Evolutionary conservation across 2,888 invertebrate genomes (phyloP), one percentile per base, ranked within the genome.

Genomic region (Nymphalis urticae): DNA sequence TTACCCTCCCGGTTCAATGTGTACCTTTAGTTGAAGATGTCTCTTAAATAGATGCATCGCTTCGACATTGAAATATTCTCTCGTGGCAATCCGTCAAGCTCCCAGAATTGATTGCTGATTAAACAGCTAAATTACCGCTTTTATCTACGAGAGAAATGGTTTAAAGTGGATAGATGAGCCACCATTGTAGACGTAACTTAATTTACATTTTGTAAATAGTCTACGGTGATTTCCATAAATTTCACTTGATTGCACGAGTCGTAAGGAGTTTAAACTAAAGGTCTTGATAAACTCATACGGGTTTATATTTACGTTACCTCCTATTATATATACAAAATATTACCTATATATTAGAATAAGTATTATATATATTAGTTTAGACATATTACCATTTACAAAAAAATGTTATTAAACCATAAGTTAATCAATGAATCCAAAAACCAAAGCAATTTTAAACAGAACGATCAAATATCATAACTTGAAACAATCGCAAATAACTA

Each of bases 71-170:
- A 85, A 85, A 87, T 87, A 86, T 85, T 82, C 80, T 81, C 82
- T 77, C 76, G 80, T 80, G 82, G 82, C 80, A 80, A 87, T 90
- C 85, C 80, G 87, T 90, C 89, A 86, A 84, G 84, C 83, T 84
- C 83, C 84, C 75, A 75, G 82, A 85, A 88, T 85, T 85, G 84
- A 87, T 87, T 80, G 82, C 80, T 86, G 85, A 86, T 88, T 87
- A 87, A 85, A 85, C 84, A 85, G 84, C 82, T 86, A 84, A 87
- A 86, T 85, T 82, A 81, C 83, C 78, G 76, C 76, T 75, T 75
- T 82, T 79, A 81, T 80, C 75, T 73, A 65, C 67, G 64, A 72
- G 73, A 76, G 76, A 73, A 78, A 74, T 75, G 77, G 73, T 75
- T 73, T 66, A 74, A 70, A 75, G 70, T 68, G 68, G 69, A 68